A percentile compares a stretch with the other conserved stretches of the same genome.
These are phyloP conservation scores for Sturnus vulgaris DNA, from an alignment of 2,113 vertebrate genomes.

Conservation along the genomic window DNA sequence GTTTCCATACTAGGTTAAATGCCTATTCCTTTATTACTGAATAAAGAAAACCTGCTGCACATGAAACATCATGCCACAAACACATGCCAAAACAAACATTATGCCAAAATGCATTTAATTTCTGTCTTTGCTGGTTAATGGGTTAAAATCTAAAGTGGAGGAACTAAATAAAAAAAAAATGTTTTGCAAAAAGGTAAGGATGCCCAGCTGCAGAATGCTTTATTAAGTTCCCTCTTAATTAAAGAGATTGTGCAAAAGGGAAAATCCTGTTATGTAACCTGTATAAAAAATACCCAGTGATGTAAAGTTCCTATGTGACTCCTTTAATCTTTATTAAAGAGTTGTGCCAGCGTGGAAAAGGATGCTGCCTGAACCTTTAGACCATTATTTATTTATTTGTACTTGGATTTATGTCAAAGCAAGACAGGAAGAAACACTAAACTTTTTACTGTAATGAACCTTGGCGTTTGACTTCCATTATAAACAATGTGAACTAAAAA, in stretches of 20 bases:
- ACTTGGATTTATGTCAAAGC: conserved; percentile 16
- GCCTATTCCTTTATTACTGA: background rate
- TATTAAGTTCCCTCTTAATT: background rate
- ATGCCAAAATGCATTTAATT: background rate
- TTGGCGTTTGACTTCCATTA: conserved; percentile 61
- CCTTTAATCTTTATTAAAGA: background rate
- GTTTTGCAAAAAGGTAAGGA: background rate
- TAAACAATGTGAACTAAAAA: conserved; percentile 45
- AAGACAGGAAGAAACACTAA: conserved; percentile 37
- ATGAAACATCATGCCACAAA: background rate
- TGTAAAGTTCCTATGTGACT: background rate
- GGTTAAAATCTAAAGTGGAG: background rate
- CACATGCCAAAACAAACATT: no score
- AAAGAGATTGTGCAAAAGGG: background rate
- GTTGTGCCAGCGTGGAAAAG: background rate
- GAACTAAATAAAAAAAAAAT: background rate
- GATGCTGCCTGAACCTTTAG: background rate
- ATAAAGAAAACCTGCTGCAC: background rate
- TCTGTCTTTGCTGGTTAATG: background rate
- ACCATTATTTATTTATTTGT: conserved; percentile 22
- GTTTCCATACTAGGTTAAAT: background rate
- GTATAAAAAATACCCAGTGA: background rate
- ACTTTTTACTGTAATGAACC: conserved; percentile 53
- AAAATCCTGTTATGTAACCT: background rate
- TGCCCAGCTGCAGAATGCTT: background rate